Evolutionary conservation across 2,113 vertebrate species (phyloP), one percentile per base, ranked within the genome.

Genomic region (Meleagris gallopavo): DNA sequence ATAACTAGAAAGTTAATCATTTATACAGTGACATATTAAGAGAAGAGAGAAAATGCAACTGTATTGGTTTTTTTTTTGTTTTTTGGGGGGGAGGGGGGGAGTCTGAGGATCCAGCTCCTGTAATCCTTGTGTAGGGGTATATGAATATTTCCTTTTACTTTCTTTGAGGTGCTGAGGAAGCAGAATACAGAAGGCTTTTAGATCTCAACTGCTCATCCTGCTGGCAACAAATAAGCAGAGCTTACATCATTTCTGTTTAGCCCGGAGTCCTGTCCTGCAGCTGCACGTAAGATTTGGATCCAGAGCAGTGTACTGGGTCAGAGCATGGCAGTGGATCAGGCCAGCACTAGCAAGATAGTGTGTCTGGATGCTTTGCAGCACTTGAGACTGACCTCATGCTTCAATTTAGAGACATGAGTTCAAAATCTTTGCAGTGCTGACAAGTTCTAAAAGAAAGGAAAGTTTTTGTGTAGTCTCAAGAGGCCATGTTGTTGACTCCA

Each of bases 331-430:
- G 15, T 38, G 89, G 74, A 62, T 93, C 83, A 70, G 76, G n/a
- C 48, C 9, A 22, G 75, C 29, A 7, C 71, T 40, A 64, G 32
- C 46, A 60, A 88, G 73, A 25, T 38, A 41, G 55, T 50, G 20
- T 19, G 21, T 90, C 92, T 89, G 92, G 57, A 65, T 92, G 85
- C 62, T 83, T 92, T 1, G 6, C 58, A 83, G 21, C 40, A 34
- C 73, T 95, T 86, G 13, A 16, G 52, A 75, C 88, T 88, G 55
- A 61, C 55, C 81, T 91, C 46, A 25, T 71, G 65, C 80, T 95
- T 90, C 43, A 4, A 2, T 74, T 92, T 83, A 91, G 76, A 55
- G 55, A 30, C 78, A 88, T 2, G 58, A 17, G 34, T 48, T 45
- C 43, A 38, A 83, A 50, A 76, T 93, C n/a, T 71, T 90, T 83